Evolutionary conservation across 2,797 vertebrate species (phyloP).

Genomic region (Lates japonicus): DNA sequence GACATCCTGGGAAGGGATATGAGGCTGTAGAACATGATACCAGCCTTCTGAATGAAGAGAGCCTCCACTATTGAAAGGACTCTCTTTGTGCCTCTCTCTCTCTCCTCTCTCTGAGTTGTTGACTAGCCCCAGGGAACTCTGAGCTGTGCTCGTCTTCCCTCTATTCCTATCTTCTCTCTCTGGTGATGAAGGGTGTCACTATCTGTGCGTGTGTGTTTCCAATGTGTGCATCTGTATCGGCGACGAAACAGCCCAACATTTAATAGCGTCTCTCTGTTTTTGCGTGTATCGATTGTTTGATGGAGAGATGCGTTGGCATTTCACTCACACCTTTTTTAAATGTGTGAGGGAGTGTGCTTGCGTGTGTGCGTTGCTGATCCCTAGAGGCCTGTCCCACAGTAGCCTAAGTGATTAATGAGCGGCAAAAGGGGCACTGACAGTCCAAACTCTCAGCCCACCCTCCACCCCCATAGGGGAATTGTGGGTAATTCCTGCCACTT

Average conservation of each 20-base stretch:
- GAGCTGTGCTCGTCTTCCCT: conserved; percentile 44
- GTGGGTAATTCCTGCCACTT: conserved; percentile 70
- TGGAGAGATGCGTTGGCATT: conserved; percentile 21
- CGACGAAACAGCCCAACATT: conserved; percentile 49
- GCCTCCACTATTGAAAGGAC: conserved; percentile 55
- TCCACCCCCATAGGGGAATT: conserved; percentile 45
- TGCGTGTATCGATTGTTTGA: conserved; percentile 42
- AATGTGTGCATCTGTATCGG: conserved; percentile 32
- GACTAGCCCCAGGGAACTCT: conserved; percentile 61
- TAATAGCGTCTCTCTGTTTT: conserved; percentile 46
- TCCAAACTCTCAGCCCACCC: conserved; percentile 54
- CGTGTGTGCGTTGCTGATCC: conserved; percentile 15
- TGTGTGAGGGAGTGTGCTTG: conserved; percentile 7
- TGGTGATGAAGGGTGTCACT: conserved; percentile 45
- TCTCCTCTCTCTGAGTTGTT: conserved; percentile 44
- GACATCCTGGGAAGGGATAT: conserved; percentile 40
- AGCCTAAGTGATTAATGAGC: conserved; percentile 79
- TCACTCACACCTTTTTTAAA: conserved; percentile 40
- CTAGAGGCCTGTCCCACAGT: conserved; percentile 52
- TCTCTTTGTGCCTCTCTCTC: conserved; percentile 59
- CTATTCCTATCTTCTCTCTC: conserved; percentile 57
- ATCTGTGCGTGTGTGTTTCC: conserved; percentile 21
- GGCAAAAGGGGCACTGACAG: conserved; percentile 64
- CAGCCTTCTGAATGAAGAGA: conserved; percentile 57
- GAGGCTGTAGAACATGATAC: conserved; percentile 56